phyloP scores from a whole-genome alignment of 2,797 vertebrate species.

The Parauchenoglanis punctatus region DNA sequence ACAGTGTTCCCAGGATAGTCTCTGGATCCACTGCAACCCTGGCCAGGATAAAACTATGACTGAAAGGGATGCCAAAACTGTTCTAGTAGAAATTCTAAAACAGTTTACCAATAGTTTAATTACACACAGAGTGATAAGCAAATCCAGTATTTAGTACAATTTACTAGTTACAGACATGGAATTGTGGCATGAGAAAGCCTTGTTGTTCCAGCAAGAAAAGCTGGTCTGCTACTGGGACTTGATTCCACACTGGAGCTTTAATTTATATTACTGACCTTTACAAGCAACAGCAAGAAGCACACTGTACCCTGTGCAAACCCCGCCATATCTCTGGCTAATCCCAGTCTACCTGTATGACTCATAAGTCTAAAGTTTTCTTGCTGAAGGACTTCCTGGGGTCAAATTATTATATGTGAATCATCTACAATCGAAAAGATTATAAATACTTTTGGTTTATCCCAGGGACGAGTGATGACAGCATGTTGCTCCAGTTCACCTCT shows the following conservation, averaged over 20 bases:
- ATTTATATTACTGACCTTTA: slow-evolving; percentile 17
- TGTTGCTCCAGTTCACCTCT: background rate
- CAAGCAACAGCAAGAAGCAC: background rate
- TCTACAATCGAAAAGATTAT: background rate
- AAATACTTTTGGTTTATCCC: background rate
- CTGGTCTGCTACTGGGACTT: background rate
- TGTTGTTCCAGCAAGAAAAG: background rate
- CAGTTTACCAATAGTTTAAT: background rate
- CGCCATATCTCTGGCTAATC: background rate
- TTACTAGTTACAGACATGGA: background rate
- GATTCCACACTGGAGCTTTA: background rate
- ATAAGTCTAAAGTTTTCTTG: slow-evolving; percentile 12
- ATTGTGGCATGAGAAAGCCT: background rate
- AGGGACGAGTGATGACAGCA: background rate
- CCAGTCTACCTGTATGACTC: background rate
- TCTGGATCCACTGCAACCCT: background rate
- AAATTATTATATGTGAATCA: background rate
- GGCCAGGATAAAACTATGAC: background rate
- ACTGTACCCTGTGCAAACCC: background rate
- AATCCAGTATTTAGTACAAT: background rate
- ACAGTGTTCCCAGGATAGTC: background rate
- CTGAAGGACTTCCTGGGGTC: background rate
- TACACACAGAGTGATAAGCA: background rate
- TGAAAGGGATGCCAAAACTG: too few relatives aligned
- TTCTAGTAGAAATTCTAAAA: background rate